Base-by-base conservation (phyloP, 2,797 vertebrate genomes). In the Crax fasciolata region DNA sequence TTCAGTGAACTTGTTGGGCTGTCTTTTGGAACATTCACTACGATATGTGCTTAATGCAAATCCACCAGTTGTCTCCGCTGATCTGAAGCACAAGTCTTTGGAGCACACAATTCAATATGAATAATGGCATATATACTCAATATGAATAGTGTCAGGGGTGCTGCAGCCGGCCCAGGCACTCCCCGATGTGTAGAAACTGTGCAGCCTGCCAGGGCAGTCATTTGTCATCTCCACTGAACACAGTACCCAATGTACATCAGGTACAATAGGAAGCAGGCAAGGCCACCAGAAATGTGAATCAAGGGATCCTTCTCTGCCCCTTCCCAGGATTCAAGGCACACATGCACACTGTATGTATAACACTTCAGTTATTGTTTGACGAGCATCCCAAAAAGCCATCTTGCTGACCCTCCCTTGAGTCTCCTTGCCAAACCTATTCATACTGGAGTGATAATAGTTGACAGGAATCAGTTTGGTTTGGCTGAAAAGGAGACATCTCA, bases 381-480 rank as follows among this genome's bases (percentile, higher is more conserved):
- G 28, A 83, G 13, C 67, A 59, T 62, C 73, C 76, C 80, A 75
- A 89, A 82, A 89, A 66, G 20, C 25, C 70, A 61, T 66, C 77
- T 59, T 76, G 30, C 39, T 2, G 7, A 84, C 58, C 74, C 74
- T 93, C 65, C 71, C 74, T 41, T 2, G 4, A 51, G 43, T 7
- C 52, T 89, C 70, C 48, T 30, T 43, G 76, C 93, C 94, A 96
- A 87, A 83, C 25, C 19, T 55, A 55, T 82, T 90, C 39, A 3
- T 68, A 82, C 10, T 59, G 55, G 62, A 78, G 68, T 68, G 68
- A 93, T 91, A 92, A 88, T 30, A 75, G 48, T 52, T 94, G 95
- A 87, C 68, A 95, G 52, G 10, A 93, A 83, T 79, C 72, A 30
- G 79, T 72, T 95, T 80, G 62, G 55, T 74, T 92, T 95, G 88